A percentile compares a stretch with the other conserved stretches of the same genome.
Evolutionary conservation across 2,888 invertebrate species (phyloP).

Genomic region (Mesoligia furuncula): DNA sequence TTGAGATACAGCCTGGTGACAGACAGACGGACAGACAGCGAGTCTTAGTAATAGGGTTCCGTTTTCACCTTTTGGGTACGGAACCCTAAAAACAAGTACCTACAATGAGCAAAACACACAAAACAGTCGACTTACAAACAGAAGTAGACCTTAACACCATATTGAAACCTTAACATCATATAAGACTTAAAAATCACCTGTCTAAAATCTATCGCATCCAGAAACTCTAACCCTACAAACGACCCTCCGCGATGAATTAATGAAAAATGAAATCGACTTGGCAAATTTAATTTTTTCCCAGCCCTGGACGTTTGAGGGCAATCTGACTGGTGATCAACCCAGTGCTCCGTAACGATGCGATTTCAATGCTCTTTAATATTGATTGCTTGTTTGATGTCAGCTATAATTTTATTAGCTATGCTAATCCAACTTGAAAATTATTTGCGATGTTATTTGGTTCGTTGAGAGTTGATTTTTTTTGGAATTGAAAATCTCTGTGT

Average conservation of each 20-base stretch:
- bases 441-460: conserved; percentile 25
- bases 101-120: no score
- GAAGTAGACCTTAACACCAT: no score
- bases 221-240: conserved; percentile 39
- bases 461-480: conserved; percentile 2
- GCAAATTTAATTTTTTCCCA: conserved; percentile 87
- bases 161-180: no score
- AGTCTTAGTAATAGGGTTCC: no score
- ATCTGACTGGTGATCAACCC: conserved; percentile 76
- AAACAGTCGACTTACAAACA: no score
- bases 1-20: no score
- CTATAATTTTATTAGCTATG: conserved; percentile 63
- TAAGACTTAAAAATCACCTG: neutral
- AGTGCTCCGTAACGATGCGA: conserved; percentile 70
- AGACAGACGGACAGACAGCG: no score
- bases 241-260: conserved; percentile 86
- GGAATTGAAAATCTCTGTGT: neutral
- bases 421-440: conserved; percentile 55
- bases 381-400: conserved; percentile 71
- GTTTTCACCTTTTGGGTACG: no score
- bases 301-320: conserved; percentile 70
- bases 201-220: conserved; percentile 48
- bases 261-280: conserved; percentile 89
- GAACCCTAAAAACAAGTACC: no score
- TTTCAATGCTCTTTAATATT: conserved; percentile 76